These are phyloP conservation scores for Leptodactylus fuscus DNA, from an alignment of 2,113 vertebrate species.

Conservation along the genomic window DNA sequence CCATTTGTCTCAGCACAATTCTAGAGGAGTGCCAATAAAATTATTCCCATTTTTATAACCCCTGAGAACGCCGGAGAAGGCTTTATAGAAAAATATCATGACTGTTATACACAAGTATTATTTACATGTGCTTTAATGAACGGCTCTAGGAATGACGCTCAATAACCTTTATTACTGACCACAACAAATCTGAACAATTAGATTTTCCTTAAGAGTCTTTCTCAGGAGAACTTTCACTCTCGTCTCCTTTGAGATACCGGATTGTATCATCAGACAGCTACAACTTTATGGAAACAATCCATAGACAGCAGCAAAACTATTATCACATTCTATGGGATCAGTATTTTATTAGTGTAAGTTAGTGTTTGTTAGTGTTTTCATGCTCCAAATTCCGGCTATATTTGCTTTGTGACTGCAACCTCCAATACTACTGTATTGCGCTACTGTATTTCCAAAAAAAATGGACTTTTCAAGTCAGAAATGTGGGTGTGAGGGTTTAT, in stretches of 20 bases:
- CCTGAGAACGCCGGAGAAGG: slow-evolving; percentile 71
- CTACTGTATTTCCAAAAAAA: no score
- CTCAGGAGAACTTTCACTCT: neutral
- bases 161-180: neutral
- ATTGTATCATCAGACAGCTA: no score
- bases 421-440: no score
- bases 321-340: neutral
- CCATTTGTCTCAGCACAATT: slow-evolving; percentile 85
- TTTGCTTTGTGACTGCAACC: no score
- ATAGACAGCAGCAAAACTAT: neutral
- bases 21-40: slow-evolving; percentile 84
- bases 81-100: slow-evolving; percentile 65
- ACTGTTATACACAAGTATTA: slow-evolving; percentile 11
- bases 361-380: neutral
- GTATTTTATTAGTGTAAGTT: neutral
- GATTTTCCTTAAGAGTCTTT: neutral
- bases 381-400: neutral
- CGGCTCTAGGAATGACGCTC: neutral
- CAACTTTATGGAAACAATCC: neutral
- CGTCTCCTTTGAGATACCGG: neutral
- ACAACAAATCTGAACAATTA: neutral
- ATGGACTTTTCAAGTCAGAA: no score
- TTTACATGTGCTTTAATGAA: slow-evolving; percentile 12
- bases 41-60: slow-evolving; percentile 85
- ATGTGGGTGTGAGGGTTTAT: no score